Base-by-base conservation (phyloP, 2,888 invertebrate genomes). In the Nowickia ferox region DNA sequence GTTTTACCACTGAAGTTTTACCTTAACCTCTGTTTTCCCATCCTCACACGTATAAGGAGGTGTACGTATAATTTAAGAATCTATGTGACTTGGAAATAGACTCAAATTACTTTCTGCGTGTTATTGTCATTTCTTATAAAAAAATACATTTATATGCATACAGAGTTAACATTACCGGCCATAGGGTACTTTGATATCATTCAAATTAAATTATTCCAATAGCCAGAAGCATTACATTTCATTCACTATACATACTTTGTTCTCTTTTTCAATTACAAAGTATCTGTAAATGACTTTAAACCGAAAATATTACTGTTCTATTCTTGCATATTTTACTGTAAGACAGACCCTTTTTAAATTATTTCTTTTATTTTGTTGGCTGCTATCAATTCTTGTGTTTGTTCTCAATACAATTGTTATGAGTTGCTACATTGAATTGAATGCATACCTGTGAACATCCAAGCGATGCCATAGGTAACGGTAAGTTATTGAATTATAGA, bases 401-500 rank as follows among this genome's bases (percentile, higher is more conserved):
- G 44, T 22, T 63, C 15, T 46, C 11, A 63, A 53, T 51, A 22
- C 51, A 61, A 38, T 38, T 61, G 17, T 61, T 61, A 9, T 8
- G 22, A 9, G 42, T 51, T 75, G n/a, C 17, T 57, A 19, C 30
- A 51, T 63, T 40, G 17, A 6, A 17, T n/a, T 38, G 9, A 6
- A 17, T 6, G 30, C 19, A 40, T n/a, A 55, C 15, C 40, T 63
- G n/a, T n/a, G n/a, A n/a, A 53, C 55, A 53, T 11, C 71, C 19
- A 65, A 55, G 46, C 55, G 53, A 63, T 53, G 15, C 19, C 61
- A 65, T 11, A 19, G 46, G 38, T 72, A 79, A 72, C 71, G 48
- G 79, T 79, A 72, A 72, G 66, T 65, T 57, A 53, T 15, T 40
- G 55, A 72, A 80, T 80, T 72, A 72, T 65, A 72, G 46, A 46